Conservation (phyloP, 2,113 vertebrate genomes). For the Callochromis pleurospilus region DNA sequence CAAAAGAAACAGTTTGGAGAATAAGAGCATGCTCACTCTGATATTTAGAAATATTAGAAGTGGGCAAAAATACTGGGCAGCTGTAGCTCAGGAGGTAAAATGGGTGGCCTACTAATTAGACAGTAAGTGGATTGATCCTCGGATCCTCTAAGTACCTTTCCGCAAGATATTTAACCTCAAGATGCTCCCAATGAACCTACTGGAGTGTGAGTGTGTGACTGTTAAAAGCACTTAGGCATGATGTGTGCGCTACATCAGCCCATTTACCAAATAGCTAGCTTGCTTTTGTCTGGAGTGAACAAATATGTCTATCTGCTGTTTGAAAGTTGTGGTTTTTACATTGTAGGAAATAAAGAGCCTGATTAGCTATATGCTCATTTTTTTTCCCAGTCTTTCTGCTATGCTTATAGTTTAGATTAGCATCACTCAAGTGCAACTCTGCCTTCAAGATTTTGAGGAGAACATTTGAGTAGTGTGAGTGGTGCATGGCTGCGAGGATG, state of each 20-base stretch:
- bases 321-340: background rate
- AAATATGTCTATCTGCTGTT: background rate
- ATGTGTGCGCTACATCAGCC: background rate
- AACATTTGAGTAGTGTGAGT: background rate
- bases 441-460: background rate
- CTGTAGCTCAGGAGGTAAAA: background rate
- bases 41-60: background rate
- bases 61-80: background rate
- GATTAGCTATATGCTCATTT: too few species aligned
- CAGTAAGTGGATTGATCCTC: background rate
- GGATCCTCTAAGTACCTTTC: background rate
- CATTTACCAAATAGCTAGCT: background rate
- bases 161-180: background rate
- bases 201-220: background rate
- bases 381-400: background rate
- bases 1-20: background rate
- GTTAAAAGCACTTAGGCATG: background rate
- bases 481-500: slow-evolving; percentile 1
- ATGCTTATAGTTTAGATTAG: background rate
- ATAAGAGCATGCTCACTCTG: background rate
- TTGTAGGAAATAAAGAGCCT: background rate
- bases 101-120: background rate
- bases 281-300: background rate
- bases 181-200: background rate
- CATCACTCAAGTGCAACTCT: background rate